Conservation (phyloP, 30 jellyfish, hydroid and myxozoan species). For the Clytia hemisphaerica region DNA sequence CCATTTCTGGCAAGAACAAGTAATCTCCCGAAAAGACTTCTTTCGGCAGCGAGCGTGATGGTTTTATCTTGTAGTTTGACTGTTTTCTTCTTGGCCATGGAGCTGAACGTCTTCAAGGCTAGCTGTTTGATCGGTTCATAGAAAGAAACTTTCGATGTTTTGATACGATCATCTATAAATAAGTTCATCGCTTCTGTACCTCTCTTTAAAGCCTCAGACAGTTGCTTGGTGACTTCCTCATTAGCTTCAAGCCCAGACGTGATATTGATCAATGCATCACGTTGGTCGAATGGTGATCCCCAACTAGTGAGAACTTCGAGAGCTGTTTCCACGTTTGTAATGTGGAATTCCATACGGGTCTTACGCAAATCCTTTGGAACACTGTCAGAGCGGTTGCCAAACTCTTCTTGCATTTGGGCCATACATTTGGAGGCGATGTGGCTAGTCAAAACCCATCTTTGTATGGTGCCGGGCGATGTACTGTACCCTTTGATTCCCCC, state of each 20-base stretch:
- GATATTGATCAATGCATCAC: conserved; percentile 29
- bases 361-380: conserved; percentile 25
- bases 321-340: conserved; percentile 19
- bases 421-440: conserved; percentile 27
- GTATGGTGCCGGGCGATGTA: conserved; percentile 43
- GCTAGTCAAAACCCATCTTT: conserved; percentile 57
- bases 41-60: conserved; percentile 34
- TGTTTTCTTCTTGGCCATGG: conserved; percentile 18
- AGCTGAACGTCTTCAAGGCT: conserved; percentile 18
- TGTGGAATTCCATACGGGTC: conserved; percentile 26
- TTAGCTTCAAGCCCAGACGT: conserved; percentile 49
- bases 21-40: conserved; percentile 30
- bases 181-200: conserved; percentile 7
- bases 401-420: conserved; percentile 4
- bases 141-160: conserved; percentile 8
- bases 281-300: conserved; percentile 34
- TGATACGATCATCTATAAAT: conserved; percentile 25
- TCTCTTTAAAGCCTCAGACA: conserved; percentile 9
- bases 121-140: conserved; percentile 30
- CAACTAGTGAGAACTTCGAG: conserved; percentile 6
- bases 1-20: conserved; percentile 31
- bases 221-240: conserved; percentile 19
- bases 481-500: conserved; percentile 47
- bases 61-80: conserved; percentile 38
- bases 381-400: conserved; percentile 4